A percentile compares a stretch with the other conserved stretches of the same genome.
Conservation (phyloP, 1,140 invertebrate species). For the Phenacoccus solenopsis region DNA sequence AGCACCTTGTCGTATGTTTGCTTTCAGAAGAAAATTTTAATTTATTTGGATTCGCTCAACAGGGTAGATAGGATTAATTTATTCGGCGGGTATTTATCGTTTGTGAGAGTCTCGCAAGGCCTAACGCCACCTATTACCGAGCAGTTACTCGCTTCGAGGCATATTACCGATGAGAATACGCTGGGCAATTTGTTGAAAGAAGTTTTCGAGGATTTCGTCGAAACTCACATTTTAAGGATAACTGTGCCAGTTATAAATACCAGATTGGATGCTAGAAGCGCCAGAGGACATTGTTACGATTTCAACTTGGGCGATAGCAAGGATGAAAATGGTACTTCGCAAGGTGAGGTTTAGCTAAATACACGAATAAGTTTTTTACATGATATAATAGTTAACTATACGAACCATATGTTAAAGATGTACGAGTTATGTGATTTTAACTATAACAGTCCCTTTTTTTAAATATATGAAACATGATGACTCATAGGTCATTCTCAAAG, state of each 20-base stretch:
- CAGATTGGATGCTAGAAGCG: neutral
- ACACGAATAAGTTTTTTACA: too few relatives aligned
- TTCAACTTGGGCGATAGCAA: neutral
- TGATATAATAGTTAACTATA: too few relatives aligned
- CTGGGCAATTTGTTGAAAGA: constrained; percentile 13
- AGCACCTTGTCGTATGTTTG: constrained; percentile 18
- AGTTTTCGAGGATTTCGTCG: constrained; percentile 12
- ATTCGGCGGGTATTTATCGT: constrained; percentile 19
- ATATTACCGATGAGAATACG: constrained; percentile 7
- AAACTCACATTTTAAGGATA: constrained; percentile 11
- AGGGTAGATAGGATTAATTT: constrained; percentile 12
- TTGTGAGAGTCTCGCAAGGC: neutral
- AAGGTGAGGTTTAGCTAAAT: neutral
- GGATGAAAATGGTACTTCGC: neutral
- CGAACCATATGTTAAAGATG: too few relatives aligned
- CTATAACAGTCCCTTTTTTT: too few relatives aligned
- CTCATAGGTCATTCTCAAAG: too few relatives aligned
- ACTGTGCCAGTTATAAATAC: constrained; percentile 14
- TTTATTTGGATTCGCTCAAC: constrained; percentile 21
- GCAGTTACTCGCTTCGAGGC: constrained; percentile 5
- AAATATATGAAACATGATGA: too few relatives aligned
- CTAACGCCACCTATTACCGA: constrained; percentile 20
- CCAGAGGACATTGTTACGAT: constrained; percentile 13
- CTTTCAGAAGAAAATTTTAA: constrained; percentile 18
- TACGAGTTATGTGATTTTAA: too few relatives aligned